Base-by-base conservation (phyloP, 2,113 vertebrate species). In the Eublepharis macularius region DNA sequence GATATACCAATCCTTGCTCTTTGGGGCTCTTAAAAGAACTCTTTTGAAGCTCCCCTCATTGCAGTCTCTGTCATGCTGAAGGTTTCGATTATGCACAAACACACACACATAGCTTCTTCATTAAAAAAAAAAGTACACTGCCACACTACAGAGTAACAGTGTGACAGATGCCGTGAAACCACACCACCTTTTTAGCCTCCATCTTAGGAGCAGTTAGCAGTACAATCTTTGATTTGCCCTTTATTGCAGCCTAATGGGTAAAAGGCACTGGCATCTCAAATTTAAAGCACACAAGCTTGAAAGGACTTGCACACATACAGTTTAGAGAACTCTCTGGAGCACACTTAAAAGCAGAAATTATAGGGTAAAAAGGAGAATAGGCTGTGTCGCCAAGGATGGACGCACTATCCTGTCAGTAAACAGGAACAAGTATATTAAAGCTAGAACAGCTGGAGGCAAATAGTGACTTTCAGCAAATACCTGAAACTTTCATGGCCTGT, bases 11-110 rank as follows among this genome's bases (percentile, higher is more conserved):
- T 90, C 88, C 88, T 90, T 90, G 83, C 73, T 93, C 82, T 94
- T 94, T 88, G 1, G 45, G 78, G 76, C 88, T 94, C 90, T 91
- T 93, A 83, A 95, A 93, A 93, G 89, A 88, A 47, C 9, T 60
- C 83, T 87, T 93, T 75, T 89, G 87, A 94, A 87, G 84, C 60
- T 83, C 84, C 75, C 76, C 80, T 91, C 80, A 93, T 90, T 43
- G 84, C 80, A 92, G 76, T 83, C 72, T 88, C 83, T 92, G 39
- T 82, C 84, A 84, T 14, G 10, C 39, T 78, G 78, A 88, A 91
- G 81, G 68, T 74, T 87, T 94, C 92, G 91, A 91, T 95, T 92
- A 90, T 85, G 93, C 54, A 90, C 87, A 94, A 93, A 93, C 88
- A 92, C 29, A 1, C 91, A 92, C 12, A 92, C 76, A 91, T 2